Evolutionary conservation across 2,113 vertebrate species (phyloP).

Genomic region (Gasterosteus aculeatus): DNA sequence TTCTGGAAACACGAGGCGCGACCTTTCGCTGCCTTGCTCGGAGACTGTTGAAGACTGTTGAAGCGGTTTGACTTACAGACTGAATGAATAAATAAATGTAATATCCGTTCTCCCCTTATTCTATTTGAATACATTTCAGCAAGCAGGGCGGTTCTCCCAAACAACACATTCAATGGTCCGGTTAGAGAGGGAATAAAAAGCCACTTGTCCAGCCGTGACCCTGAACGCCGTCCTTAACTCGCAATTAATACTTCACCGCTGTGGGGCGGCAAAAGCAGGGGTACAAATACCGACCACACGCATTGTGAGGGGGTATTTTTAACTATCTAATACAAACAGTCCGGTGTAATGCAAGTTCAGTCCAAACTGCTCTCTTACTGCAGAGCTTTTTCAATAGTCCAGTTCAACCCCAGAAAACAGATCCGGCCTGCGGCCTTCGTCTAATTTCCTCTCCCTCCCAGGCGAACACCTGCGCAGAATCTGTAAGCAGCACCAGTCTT

Average conservation of each 20-base stretch:
- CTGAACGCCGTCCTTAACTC: constrained; percentile 1
- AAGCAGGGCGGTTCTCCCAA: no score
- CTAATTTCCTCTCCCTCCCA: constrained; percentile 50
- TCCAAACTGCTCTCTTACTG: no score
- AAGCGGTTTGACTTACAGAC: no score
- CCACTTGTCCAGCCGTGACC: no score
- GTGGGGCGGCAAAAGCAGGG: neutral
- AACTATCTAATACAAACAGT: constrained; percentile 1
- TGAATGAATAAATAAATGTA: no score
- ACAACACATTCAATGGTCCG: no score
- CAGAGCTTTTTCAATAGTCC: constrained; percentile 17
- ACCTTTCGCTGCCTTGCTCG: constrained; percentile 28
- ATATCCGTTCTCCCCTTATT: no score
- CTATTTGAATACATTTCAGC: neutral
- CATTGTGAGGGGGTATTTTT: constrained; percentile 22
- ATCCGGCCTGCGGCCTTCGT: constrained; percentile 27
- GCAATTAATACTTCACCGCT: constrained; percentile 17
- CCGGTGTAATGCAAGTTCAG: constrained; percentile 2
- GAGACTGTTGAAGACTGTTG: neutral
- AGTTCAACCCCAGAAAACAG: constrained; percentile 4
- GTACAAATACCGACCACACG: neutral
- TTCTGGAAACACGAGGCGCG: constrained; percentile 19
- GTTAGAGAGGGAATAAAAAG: no score
- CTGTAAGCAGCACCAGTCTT: constrained; percentile 37
- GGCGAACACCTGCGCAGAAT: constrained; percentile 70